phyloP scores from a whole-genome alignment of 2,113 vertebrate genomes.

The Trogon melanurus region DNA sequence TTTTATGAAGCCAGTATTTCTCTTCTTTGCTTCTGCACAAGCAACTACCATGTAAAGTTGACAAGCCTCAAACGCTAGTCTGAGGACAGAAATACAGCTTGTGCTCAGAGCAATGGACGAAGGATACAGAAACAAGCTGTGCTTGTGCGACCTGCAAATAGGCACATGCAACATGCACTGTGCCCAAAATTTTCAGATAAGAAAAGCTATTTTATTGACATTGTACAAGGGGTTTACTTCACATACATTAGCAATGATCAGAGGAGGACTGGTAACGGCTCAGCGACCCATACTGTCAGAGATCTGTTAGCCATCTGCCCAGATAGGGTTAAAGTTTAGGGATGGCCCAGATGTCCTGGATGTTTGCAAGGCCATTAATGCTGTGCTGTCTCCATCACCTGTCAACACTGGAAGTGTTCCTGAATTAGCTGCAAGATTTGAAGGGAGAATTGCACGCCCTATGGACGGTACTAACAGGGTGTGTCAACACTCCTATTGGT shows the following conservation, averaged over 20 bases:
- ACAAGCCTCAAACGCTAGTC: neutral
- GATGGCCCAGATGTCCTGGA: neutral
- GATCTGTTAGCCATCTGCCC: neutral
- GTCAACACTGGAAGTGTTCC: neutral
- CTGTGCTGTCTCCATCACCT: neutral
- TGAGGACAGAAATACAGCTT: neutral
- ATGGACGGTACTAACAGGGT: neutral
- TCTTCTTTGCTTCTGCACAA: neutral
- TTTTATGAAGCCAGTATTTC: neutral
- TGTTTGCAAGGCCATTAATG: neutral
- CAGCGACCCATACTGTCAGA: neutral
- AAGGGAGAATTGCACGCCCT: neutral
- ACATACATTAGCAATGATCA: neutral
- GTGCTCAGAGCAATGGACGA: neutral
- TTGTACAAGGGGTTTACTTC: neutral
- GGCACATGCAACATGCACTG: neutral
- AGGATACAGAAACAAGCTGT: neutral
- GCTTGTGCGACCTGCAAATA: neutral
- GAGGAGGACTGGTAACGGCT: fast-evolving
- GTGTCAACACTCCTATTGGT: neutral
- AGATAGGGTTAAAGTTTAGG: neutral
- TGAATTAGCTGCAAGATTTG: neutral
- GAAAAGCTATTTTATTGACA: neutral
- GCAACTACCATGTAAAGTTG: neutral
- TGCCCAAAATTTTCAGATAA: neutral